Evolutionary conservation across 2,797 vertebrate species (phyloP), one percentile per base, ranked within the genome.

Genomic region (Pterois miles): DNA sequence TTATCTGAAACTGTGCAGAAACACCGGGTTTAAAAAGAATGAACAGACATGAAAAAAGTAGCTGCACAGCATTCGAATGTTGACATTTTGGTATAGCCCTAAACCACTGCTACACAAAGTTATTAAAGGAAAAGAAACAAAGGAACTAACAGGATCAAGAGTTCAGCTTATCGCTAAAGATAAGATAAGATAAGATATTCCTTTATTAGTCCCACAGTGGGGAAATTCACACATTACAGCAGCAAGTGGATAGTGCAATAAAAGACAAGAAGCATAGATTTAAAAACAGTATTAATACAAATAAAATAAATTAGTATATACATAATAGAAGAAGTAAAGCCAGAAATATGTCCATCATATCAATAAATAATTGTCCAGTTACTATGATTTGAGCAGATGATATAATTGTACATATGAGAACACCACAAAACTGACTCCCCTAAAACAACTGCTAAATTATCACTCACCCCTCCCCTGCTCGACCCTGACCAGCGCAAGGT

Each of bases 401-500:
- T n/a, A n/a, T n/a, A n/a, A n/a, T n/a, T n/a, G n/a, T n/a, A n/a
- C n/a, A n/a, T n/a, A n/a, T n/a, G n/a, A n/a, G n/a, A n/a, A n/a
- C 52, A 50, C 1, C 50, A 53, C 12, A 56, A 76, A 63, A 62
- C 16, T n/a, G n/a, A n/a, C n/a, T n/a, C n/a, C n/a, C n/a, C n/a
- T n/a, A 34, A 66, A 31, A 18, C 0, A 6, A 33, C 6, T 0
- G 31, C 12, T 9, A 16, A 12, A 4, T 25, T 2, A 8, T 66
- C 54, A 56, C 96, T 96, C 95, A 98, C 97, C 96, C 96, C 91
- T 98, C 95, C 81, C 97, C 97, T 22, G 97, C 96, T 88, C 96
- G 95, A 84, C 97, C 97, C 93, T 97, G 97, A 52, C 96, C 97
- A 34, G 96, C 96, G 91, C 98, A 99, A 1, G 98, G 98, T 8